These are phyloP conservation scores for Drosophila equinoxialis DNA, from an alignment of 1,140 invertebrate species.

Conservation along the genomic window DNA sequence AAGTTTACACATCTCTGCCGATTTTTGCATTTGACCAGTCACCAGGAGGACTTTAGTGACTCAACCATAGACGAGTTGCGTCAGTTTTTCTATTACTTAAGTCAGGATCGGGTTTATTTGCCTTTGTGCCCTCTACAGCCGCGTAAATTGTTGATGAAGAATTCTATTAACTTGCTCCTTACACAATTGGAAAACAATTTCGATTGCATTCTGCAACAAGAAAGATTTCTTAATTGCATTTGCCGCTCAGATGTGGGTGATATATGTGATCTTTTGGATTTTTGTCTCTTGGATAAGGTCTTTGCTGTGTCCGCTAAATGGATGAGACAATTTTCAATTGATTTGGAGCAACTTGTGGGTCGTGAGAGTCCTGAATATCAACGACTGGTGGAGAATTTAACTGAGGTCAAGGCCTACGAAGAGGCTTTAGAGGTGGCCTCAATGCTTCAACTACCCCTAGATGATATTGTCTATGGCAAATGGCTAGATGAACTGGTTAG, in stretches of 20 bases:
- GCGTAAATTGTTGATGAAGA: conserved; percentile 65
- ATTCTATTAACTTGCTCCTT: conserved; percentile 59
- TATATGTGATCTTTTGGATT: conserved; percentile 72
- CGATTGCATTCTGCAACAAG: conserved; percentile 63
- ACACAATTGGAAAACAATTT: conserved; percentile 71
- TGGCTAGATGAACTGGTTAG: conserved; percentile 68
- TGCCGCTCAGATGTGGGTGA: conserved; percentile 77
- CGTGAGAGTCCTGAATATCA: conserved; percentile 60
- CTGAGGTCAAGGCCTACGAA: conserved; percentile 68
- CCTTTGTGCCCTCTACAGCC: conserved; percentile 52
- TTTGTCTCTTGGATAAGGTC: conserved; percentile 67
- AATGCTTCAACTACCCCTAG: conserved; percentile 67
- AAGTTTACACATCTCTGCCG: conserved; percentile 62
- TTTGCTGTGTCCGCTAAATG: conserved; percentile 66
- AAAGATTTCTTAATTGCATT: conserved; percentile 69
- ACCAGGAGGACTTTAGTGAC: conserved; percentile 66
- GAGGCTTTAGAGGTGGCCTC: conserved; percentile 70
- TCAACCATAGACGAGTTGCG: conserved; percentile 65
- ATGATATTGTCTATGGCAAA: conserved; percentile 75
- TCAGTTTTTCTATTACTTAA: conserved; percentile 70
- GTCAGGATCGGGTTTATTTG: conserved; percentile 61
- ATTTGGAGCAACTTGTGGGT: conserved; percentile 62
- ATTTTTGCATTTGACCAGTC: conserved; percentile 64
- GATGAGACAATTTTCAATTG: conserved; percentile 41
- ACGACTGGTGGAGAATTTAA: conserved; percentile 53